phyloP scores from a whole-genome alignment of 2,888 invertebrate genomes.

The Serripes groenlandicus region DNA sequence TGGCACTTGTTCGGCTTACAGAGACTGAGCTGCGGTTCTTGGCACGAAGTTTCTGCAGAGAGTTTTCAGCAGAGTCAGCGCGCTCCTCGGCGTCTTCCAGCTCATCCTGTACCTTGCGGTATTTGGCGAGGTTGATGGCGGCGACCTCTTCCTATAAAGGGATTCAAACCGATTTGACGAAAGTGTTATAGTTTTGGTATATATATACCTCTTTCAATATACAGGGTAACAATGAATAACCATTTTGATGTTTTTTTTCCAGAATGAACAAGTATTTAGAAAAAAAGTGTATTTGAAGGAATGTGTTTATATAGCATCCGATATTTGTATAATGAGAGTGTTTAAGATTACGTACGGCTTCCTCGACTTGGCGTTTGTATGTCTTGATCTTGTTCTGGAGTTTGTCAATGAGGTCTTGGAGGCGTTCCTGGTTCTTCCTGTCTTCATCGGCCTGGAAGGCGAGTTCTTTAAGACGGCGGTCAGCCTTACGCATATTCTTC shows the following conservation, averaged over 20 bases:
- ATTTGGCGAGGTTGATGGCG: conserved; percentile 87
- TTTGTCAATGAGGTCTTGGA: conserved; percentile 99
- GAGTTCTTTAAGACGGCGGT: conserved; percentile 98
- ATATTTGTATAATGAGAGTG: too few species aligned
- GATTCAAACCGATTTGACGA: too few species aligned
- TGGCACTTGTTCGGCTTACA: conserved; percentile 74
- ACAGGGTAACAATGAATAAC: too few species aligned
- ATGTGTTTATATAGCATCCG: too few species aligned
- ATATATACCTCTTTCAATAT: too few species aligned
- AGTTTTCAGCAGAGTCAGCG: conserved; percentile 87
- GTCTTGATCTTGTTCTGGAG: conserved; percentile 99
- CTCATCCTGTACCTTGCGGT: conserved; percentile 87
- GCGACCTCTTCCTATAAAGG: conserved; percentile 86
- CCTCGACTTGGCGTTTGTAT: conserved; percentile 99
- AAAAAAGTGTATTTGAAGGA: too few species aligned
- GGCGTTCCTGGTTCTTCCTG: conserved; percentile 99
- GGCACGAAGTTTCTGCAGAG: conserved; percentile 87
- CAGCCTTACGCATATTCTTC: conserved; percentile 99
- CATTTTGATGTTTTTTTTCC: too few species aligned
- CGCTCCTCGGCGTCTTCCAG: conserved; percentile 88
- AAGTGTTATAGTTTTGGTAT: too few species aligned
- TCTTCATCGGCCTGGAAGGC: conserved; percentile 94
- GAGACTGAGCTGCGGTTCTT: conserved; percentile 86
- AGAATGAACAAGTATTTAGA: too few species aligned
- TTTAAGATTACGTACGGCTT: conserved; percentile 94